Evolutionary conservation across 2,888 invertebrate species (phyloP).

Genomic region (Stramonita haemastoma): DNA sequence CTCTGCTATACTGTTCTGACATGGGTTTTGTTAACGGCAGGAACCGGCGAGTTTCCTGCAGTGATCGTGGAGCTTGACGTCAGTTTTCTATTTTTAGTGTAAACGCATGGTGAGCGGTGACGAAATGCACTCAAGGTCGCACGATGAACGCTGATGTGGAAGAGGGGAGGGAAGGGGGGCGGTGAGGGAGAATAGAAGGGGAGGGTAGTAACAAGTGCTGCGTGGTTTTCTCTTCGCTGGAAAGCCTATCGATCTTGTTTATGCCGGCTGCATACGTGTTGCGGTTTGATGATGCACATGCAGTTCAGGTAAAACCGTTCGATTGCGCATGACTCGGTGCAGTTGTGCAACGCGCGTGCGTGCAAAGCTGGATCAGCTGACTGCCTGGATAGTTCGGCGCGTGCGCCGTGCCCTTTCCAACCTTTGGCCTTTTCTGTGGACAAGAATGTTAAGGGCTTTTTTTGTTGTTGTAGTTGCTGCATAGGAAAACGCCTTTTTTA

Average conservation of each 20-base stretch:
- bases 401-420: slow-evolving; percentile 30
- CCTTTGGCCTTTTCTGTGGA: neutral
- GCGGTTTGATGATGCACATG: neutral
- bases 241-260: neutral
- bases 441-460: neutral
- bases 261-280: neutral
- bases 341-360: slow-evolving; percentile 24
- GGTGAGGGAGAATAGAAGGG: neutral
- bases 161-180: neutral
- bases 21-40: no score
- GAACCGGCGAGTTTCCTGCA: neutral
- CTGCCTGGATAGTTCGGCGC: slow-evolving; percentile 13
- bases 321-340: neutral
- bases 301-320: neutral
- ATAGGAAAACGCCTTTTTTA: no score
- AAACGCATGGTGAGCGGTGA: slow-evolving; percentile 42
- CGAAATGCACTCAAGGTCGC: slow-evolving; percentile 42
- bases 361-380: slow-evolving; percentile 32
- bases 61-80: slow-evolving; percentile 37
- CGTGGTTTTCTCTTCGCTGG: neutral
- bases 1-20: no score
- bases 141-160: neutral
- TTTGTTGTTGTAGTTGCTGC: neutral
- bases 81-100: slow-evolving; percentile 32
- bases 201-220: neutral